Evolutionary conservation across 2,888 invertebrate species (phyloP), one percentile per base, ranked within the genome.

Genomic region (Drosophila lacicola): DNA sequence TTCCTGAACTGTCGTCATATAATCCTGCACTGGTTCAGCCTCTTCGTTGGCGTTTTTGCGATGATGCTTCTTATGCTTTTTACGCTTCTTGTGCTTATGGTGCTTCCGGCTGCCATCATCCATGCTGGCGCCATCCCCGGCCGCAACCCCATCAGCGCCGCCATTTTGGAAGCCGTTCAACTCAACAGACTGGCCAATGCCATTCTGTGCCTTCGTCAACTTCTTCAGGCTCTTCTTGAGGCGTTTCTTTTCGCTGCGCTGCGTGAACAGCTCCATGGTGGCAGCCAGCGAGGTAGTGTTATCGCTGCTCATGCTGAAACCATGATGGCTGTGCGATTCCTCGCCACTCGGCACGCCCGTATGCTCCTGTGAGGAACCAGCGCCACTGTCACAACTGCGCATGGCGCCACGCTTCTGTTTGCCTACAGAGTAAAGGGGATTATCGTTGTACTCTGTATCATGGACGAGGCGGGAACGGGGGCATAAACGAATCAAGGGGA

Each of bases 1-100:
- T 2, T 70, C 74, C 41, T 66, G 68, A 11, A 45, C 17, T 3
- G 60, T 29, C 44, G 64, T 19, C 50, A 65, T 41, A 45, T 67
- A 83, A 14, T 81, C 74, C 69, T 75, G 70, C 42, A 39, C 25
- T 14, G 51, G 51, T 25, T 77, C 86, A 50, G 81, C 66, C 67
- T 87, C 76, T 66, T 77, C 88, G 55, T 47, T 77, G 69, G 71
- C 81, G 55, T 82, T 85, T 62, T 90, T 91, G 54, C 91, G 90
- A 73, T 89, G 95, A 90, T 96, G 95, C 89, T 96, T 96, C 91
- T 95, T 95, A 86, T 96, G 96, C 92, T 96, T 96, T 78, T 95
- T 95, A 85, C 96, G 96, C 90, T 96, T 96, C 91, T 96, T 96
- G 81, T 96, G 96, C 87, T 96, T 96, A 66, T 94, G 94, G 78